A percentile compares a stretch with the other conserved stretches of the same genome.
Conservation (phyloP, 2,797 vertebrate genomes). For the Monodelphis domestica region DNA sequence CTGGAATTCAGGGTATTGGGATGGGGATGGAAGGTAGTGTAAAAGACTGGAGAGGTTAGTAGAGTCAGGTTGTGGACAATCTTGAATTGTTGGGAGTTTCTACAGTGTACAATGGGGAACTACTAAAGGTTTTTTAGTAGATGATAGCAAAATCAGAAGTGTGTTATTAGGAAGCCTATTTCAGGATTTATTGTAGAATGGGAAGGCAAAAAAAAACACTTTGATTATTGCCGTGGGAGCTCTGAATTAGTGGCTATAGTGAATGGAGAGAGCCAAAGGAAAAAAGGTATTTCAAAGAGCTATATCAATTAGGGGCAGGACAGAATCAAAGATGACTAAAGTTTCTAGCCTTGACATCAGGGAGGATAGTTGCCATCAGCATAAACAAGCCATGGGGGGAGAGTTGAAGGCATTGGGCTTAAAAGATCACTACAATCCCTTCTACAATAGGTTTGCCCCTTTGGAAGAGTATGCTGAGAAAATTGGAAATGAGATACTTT, state of each 20-base stretch:
- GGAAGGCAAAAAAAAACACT: not conserved
- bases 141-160: not conserved
- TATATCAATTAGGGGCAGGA: not conserved
- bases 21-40: not conserved
- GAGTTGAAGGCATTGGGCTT: not conserved
- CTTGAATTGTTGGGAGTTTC: not conserved
- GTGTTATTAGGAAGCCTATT: not conserved
- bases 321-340: not conserved
- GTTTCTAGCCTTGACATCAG: not conserved
- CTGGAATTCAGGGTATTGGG: not conserved
- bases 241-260: not conserved
- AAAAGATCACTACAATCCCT: not conserved
- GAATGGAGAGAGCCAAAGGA: not conserved
- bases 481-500: not conserved
- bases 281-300: no score
- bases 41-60: not conserved
- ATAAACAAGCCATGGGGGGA: not conserved
- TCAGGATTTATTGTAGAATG: not conserved
- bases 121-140: not conserved
- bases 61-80: not conserved
- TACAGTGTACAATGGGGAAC: not conserved
- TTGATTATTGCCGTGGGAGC: not conserved
- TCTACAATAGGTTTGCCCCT: not conserved
- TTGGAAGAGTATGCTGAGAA: not conserved
- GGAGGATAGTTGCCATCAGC: not conserved